phyloP scores from a whole-genome alignment of 2,797 vertebrate species.

The Prunella strophiata region DNA sequence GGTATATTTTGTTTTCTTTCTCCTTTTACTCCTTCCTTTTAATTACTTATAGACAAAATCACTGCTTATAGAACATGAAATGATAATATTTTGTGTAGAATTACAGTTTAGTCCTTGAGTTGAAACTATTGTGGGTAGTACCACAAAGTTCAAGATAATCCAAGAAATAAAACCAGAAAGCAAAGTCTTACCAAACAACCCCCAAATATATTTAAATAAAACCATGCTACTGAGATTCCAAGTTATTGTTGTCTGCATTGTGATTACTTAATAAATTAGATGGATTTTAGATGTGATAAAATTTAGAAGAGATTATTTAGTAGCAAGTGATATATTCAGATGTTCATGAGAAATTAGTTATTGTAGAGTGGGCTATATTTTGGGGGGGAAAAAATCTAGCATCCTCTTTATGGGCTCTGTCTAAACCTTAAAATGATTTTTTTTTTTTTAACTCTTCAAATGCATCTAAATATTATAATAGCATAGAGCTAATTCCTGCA shows the following conservation, averaged over 20 bases:
- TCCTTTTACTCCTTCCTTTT: not conserved
- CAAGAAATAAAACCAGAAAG: not conserved
- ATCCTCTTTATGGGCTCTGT: not conserved
- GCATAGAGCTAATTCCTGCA: not conserved
- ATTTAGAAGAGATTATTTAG: not conserved
- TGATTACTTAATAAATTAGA: not conserved
- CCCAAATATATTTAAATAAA: not conserved
- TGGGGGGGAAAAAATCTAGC: not conserved
- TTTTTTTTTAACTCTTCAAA: not conserved
- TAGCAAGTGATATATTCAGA: not conserved
- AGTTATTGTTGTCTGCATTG: not conserved
- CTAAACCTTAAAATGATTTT: not conserved
- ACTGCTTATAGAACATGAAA: not conserved
- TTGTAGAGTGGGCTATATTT: not conserved
- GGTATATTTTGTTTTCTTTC: not conserved
- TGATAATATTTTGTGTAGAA: not conserved
- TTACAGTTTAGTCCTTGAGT: not conserved
- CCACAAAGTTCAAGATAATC: not conserved
- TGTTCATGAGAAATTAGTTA: not conserved
- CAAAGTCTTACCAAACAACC: not conserved
- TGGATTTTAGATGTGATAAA: not conserved
- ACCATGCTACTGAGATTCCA: not conserved
- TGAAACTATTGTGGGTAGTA: not conserved
- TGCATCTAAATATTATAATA: not conserved
- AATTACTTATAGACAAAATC: not conserved